Percentiles rank a stretch among this genome's conserved stretches.
Evolutionary conservation across 2,113 vertebrate genomes (phyloP).

Genomic region (Marmota monax): DNA sequence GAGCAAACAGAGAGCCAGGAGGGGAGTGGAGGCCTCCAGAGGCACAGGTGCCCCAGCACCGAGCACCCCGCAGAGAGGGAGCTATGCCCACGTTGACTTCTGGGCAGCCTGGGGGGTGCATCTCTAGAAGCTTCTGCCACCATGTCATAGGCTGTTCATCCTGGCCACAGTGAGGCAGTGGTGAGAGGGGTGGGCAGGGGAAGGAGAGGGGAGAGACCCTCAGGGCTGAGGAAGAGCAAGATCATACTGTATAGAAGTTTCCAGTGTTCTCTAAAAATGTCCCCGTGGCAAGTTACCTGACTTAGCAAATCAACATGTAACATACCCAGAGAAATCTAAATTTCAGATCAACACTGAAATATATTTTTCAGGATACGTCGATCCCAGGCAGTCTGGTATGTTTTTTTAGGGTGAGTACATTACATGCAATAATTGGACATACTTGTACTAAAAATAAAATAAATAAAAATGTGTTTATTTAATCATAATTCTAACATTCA

Average conservation of each 20-base stretch:
- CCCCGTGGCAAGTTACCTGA: not conserved
- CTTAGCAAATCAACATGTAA: not conserved
- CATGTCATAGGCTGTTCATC: fast-evolving
- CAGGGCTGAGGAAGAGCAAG: not conserved
- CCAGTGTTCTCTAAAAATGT: not conserved
- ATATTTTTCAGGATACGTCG: not conserved
- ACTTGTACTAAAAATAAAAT: not conserved
- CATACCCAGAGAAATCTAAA: not conserved
- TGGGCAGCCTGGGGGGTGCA: fast-evolving
- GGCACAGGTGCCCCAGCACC: not conserved
- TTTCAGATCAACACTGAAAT: not conserved
- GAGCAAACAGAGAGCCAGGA: not conserved
- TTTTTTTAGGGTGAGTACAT: not conserved
- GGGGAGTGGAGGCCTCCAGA: not conserved
- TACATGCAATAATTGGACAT: not conserved
- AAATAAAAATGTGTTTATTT: not conserved
- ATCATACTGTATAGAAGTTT: fast-evolving
- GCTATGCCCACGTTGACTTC: fast-evolving
- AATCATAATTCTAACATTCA: not conserved
- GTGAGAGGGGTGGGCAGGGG: not conserved
- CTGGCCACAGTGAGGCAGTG: fast-evolving
- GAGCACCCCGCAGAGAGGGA: not conserved
- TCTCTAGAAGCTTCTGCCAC: too few species aligned
- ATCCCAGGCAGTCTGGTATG: not conserved
- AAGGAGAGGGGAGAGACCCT: not conserved